Conservation (phyloP, 2,797 vertebrate species). For the Urocyon cinereoargenteus region DNA sequence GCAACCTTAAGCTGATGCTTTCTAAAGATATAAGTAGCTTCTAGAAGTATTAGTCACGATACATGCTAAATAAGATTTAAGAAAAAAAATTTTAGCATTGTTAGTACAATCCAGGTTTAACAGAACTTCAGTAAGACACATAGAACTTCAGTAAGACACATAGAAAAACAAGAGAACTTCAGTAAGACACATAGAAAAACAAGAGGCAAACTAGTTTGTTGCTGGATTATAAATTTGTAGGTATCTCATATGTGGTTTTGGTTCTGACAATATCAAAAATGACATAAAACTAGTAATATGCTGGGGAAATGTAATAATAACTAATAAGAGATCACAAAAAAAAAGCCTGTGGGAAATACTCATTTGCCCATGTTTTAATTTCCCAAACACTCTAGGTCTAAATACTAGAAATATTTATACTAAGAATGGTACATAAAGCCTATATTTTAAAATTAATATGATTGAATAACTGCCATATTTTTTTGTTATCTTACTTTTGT, state of each 20-base stretch:
- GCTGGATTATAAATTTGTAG: conserved; percentile 7
- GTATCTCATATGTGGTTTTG: not conserved
- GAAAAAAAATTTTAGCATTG: not conserved
- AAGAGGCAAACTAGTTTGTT: not conserved
- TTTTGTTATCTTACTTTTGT: not conserved
- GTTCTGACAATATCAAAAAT: conserved; percentile 62
- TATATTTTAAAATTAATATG: conserved; percentile 77
- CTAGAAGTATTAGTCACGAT: not conserved
- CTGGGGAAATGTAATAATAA: not conserved
- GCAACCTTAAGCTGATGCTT: not conserved
- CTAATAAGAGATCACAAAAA: conserved; percentile 18
- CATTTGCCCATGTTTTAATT: conserved; percentile 64
- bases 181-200: not conserved
- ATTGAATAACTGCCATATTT: conserved; percentile 72
- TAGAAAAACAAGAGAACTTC: not conserved
- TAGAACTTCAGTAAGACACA: not conserved
- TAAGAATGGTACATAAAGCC: conserved; percentile 63
- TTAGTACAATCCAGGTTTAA: not conserved
- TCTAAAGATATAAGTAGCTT: not conserved
- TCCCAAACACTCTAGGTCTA: not conserved
- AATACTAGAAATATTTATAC: conserved; percentile 69
- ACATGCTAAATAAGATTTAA: not conserved
- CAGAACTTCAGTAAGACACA: conserved; percentile 27
- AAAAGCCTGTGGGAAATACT: conserved; percentile 61
- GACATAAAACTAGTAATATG: not conserved